phyloP scores from a whole-genome alignment of 1,140 invertebrate species.

The Aleiodes sp. region DNA sequence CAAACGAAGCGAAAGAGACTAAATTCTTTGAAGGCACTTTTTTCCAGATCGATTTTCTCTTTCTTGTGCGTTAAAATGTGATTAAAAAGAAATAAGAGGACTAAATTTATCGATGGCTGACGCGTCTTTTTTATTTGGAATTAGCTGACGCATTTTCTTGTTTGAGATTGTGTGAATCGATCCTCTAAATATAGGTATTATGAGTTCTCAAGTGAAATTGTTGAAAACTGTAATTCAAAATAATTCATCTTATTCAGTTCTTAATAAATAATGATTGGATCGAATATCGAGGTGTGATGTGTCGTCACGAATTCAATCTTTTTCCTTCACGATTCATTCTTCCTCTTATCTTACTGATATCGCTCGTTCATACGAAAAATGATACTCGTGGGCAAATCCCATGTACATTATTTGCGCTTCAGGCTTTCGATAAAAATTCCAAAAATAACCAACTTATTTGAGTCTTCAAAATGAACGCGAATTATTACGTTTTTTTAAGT shows the following conservation, averaged over 20 bases:
- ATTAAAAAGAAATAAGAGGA: neutral
- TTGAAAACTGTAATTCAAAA: neutral
- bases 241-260: neutral
- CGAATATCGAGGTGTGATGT: neutral
- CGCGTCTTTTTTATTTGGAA: neutral
- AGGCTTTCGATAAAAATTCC: no score
- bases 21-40: neutral
- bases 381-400: neutral
- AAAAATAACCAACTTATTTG: no score
- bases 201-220: neutral
- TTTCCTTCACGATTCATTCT: neutral
- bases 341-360: neutral
- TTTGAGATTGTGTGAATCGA: neutral
- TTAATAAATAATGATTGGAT: neutral
- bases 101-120: neutral
- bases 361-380: neutral
- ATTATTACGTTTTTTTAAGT: no score
- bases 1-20: conserved; percentile 5
- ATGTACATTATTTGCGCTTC: neutral
- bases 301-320: neutral
- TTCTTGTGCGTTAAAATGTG: neutral
- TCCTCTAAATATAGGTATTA: conserved; percentile 21
- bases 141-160: conserved; percentile 18
- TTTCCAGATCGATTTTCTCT: neutral
- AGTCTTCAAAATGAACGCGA: no score